Evolutionary conservation across 1,140 invertebrate species (phyloP), one percentile per base, ranked within the genome.

Genomic region (Camponotus pennsylvanicus): DNA sequence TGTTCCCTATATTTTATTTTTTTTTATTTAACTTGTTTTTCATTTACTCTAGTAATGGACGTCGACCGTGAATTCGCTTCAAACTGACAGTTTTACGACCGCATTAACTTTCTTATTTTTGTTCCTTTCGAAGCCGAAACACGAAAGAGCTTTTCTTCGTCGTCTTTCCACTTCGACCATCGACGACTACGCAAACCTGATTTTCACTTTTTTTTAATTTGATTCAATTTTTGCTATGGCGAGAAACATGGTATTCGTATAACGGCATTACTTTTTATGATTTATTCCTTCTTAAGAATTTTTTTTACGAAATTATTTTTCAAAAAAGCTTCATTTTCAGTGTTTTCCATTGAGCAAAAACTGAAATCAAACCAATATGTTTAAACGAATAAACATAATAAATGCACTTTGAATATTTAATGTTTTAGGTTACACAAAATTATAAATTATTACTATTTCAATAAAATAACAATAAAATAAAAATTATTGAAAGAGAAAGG

Each of bases 1-100:
- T 8, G 3, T 52, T 55, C 21, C 5, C 5, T 9, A 1, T 13
- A 34, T 70, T 59, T 57, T 55, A 55, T 21, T 70, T 11, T 69
- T 57, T 21, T 57, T 9, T 8, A 40, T 57, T 9, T 8, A 40
- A 70, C 69, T 88, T 88, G 37, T 63, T 55, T 49, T 49, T 77
- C 64, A 66, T 75, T 32, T 66, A 34, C 66, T 32, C 40, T 55
- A 27, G 21, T 52, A 85, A 70, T 66, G 84, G 40, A 88, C 40
- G 87, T 85, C 87, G 70, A 88, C 85, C 71, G 64, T 82, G 86
- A 88, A 77, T 88, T 88, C 70, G 21, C 34, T 80, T 40, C 79
- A 87, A 88, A 88, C 85, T 88, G 86, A 88, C 86, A 88, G 86
- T 84, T 88, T 88, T 88, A 88, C 87, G 86, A 85, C 37, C 64